phyloP scores from a whole-genome alignment of 2,113 vertebrate genomes.

The Jacana jacana region DNA sequence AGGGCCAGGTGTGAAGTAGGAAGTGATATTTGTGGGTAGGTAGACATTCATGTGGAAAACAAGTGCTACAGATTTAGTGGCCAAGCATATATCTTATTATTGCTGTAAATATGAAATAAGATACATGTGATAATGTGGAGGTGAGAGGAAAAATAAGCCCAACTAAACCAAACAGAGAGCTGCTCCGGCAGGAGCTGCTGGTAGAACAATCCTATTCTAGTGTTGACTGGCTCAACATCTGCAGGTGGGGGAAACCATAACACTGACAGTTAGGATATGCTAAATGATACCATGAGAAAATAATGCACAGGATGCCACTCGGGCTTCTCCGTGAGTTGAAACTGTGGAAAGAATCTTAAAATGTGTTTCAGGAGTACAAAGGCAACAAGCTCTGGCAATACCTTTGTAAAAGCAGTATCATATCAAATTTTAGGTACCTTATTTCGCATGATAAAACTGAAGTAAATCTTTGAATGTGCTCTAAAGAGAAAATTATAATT shows the following conservation, averaged over 20 bases:
- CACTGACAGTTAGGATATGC: background rate
- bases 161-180: background rate
- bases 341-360: background rate
- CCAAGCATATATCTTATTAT: background rate
- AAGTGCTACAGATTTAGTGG: background rate
- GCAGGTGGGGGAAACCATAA: background rate
- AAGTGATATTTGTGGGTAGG: background rate
- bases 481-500: background rate
- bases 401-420: background rate
- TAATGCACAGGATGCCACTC: background rate
- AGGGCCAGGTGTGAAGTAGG: background rate
- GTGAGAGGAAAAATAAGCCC: background rate
- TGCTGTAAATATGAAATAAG: background rate
- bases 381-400: background rate
- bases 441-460: background rate
- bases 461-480: background rate
- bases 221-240: background rate
- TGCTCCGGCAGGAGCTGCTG: background rate
- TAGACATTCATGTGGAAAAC: background rate
- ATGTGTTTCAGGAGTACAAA: background rate
- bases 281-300: background rate
- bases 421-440: background rate
- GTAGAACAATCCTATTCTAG: background rate
- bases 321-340: background rate
- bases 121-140: background rate